Conservation (phyloP, 2,888 invertebrate species). For the Sarcophaga rosellei region DNA sequence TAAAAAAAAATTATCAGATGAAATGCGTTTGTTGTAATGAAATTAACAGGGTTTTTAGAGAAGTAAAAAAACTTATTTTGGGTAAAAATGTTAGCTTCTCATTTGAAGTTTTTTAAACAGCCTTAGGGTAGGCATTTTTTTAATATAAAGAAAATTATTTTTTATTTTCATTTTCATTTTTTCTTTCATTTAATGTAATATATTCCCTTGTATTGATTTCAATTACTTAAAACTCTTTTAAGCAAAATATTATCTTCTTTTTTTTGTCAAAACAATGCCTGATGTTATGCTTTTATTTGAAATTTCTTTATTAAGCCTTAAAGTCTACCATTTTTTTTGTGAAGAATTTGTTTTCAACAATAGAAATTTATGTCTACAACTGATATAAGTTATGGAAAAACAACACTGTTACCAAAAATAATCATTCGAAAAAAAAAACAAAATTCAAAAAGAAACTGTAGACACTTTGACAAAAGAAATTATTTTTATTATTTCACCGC, state of each 20-base stretch:
- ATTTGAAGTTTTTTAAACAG: conserved; percentile 24
- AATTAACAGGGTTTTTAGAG: conserved; percentile 11
- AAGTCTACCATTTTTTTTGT: not conserved
- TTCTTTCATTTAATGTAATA: not conserved
- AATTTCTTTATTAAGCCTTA: not conserved
- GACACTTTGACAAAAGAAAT: conserved; percentile 70
- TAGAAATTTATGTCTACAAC: not conserved
- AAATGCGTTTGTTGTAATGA: not conserved
- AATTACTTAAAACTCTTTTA: not conserved
- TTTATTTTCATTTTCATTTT: no score
- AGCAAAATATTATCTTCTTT: not conserved
- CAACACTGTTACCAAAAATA: conserved; percentile 1
- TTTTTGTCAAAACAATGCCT: not conserved
- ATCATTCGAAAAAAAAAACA: conserved; percentile 40
- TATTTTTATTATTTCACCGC: conserved; percentile 45
- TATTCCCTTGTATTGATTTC: not conserved
- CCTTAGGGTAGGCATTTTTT: conserved; percentile 11
- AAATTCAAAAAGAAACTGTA: conserved; percentile 52
- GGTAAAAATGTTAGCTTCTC: not conserved
- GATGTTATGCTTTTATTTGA: not conserved
- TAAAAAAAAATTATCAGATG: not conserved
- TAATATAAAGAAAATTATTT: no score
- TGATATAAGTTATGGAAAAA: not conserved
- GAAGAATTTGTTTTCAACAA: not conserved
- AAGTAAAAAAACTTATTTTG: not conserved